Conservation (phyloP, 2,888 invertebrate species). For the Hirtodrosophila histrioides region DNA sequence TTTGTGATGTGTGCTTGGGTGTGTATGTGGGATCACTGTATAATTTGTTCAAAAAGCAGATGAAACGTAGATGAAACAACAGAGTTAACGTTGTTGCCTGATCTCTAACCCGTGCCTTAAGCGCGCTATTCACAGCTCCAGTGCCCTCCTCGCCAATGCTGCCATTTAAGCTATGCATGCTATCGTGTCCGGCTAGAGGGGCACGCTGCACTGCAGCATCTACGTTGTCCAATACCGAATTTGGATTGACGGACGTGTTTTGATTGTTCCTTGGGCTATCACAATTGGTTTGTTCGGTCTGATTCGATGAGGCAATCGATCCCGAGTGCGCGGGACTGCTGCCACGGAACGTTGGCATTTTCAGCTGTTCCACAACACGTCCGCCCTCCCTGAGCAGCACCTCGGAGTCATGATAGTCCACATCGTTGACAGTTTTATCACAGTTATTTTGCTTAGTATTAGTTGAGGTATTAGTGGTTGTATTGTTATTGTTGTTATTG, state of each 20-base stretch:
- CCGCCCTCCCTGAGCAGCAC: conserved; percentile 66
- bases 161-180: conserved; percentile 62
- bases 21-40: conserved; percentile 1
- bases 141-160: conserved; percentile 52
- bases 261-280: conserved; percentile 57
- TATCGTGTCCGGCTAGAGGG: conserved; percentile 67
- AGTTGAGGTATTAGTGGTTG: conserved; percentile 59
- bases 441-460: conserved; percentile 66
- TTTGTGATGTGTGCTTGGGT: conserved; percentile 10
- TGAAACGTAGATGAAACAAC: conserved; percentile 66
- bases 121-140: conserved; percentile 74
- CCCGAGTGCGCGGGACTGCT: conserved; percentile 75
- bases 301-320: conserved; percentile 76
- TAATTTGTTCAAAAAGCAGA: conserved; percentile 55
- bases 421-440: conserved; percentile 71
- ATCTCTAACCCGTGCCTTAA: conserved; percentile 83
- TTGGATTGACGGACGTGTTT: conserved; percentile 49
- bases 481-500: conserved; percentile 48
- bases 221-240: conserved; percentile 21
- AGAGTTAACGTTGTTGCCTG: conserved; percentile 33
- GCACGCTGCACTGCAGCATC: conserved; percentile 40
- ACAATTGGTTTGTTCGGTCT: conserved; percentile 82
- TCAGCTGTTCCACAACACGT: conserved; percentile 65
- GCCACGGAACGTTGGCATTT: conserved; percentile 67
- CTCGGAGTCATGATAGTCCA: conserved; percentile 69